phyloP scores from a whole-genome alignment of 2,113 vertebrate species.

The Proterorhinus semilunaris region DNA sequence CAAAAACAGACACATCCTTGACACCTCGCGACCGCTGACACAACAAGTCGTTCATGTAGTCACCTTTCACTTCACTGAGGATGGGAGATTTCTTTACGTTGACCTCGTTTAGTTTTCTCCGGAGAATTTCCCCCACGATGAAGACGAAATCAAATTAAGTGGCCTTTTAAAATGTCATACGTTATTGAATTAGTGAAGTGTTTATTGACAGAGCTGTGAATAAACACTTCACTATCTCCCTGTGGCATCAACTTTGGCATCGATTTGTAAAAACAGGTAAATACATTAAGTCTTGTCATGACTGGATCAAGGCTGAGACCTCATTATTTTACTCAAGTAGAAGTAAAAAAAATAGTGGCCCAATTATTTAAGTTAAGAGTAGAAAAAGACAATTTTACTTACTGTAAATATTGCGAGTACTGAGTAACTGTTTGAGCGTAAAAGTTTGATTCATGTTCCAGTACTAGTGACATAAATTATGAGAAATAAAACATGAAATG shows the following conservation, averaged over 20 bases:
- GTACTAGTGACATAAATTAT: too few relatives aligned
- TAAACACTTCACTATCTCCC: background rate
- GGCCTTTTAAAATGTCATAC: background rate
- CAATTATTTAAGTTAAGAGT: too few relatives aligned
- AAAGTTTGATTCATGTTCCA: too few relatives aligned
- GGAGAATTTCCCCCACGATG: background rate
- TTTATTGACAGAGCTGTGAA: conserved; percentile 20
- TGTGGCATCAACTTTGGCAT: background rate
- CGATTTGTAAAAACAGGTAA: background rate
- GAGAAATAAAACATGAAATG: too few relatives aligned
- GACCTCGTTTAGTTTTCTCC: conserved; percentile 14
- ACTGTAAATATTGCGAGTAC: too few relatives aligned
- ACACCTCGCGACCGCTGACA: background rate
- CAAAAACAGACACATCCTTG: background rate
- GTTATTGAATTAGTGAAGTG: background rate
- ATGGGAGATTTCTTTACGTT: conserved; percentile 5
- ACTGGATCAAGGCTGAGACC: too few relatives aligned
- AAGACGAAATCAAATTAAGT: conserved; percentile 11
- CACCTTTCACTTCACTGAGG: background rate
- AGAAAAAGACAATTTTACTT: too few relatives aligned
- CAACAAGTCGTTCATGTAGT: background rate
- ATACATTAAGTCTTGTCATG: background rate
- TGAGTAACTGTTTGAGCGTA: too few relatives aligned
- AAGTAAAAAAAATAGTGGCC: too few relatives aligned
- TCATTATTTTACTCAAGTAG: too few relatives aligned